Conservation (phyloP, 2,888 invertebrate genomes). For the Eumerus sabulonum region DNA sequence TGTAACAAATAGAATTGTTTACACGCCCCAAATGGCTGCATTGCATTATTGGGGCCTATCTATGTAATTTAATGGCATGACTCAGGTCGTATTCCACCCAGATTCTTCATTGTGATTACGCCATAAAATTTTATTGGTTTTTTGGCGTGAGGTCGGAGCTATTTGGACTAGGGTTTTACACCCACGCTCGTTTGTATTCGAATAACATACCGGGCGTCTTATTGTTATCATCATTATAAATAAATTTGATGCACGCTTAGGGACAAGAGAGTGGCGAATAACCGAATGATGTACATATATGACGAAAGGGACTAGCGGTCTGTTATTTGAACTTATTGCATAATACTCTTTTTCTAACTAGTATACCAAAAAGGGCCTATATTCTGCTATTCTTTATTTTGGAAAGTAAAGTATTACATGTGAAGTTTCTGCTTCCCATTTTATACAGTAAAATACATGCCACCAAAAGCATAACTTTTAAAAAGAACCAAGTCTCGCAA, state of each 20-base stretch:
- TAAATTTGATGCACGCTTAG: not conserved
- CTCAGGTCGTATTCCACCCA: conserved; percentile 45
- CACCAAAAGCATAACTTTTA: too few species aligned
- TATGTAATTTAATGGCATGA: conserved; percentile 57
- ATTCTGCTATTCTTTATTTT: too few species aligned
- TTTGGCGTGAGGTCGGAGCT: conserved; percentile 6
- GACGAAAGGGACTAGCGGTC: too few species aligned
- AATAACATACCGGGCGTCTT: conserved; percentile 49
- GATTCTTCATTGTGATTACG: conserved; percentile 58
- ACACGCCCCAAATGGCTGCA: conserved; percentile 35
- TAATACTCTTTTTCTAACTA: too few species aligned
- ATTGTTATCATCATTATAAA: conserved; percentile 3
- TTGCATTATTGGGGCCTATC: conserved; percentile 31
- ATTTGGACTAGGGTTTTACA: conserved; percentile 20
- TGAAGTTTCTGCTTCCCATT: too few species aligned
- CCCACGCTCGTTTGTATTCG: too few species aligned
- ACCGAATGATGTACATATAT: too few species aligned
- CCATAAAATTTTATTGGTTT: conserved; percentile 61
- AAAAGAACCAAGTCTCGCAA: too few species aligned
- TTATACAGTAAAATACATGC: too few species aligned
- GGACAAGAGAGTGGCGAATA: conserved; percentile 1
- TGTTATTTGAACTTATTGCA: too few species aligned
- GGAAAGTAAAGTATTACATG: too few species aligned
- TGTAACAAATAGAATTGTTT: conserved; percentile 54
- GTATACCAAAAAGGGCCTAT: too few species aligned